Evolutionary conservation across 2,888 invertebrate genomes (phyloP), one percentile per base, ranked within the genome.

Genomic region (Craniophora ligustri): DNA sequence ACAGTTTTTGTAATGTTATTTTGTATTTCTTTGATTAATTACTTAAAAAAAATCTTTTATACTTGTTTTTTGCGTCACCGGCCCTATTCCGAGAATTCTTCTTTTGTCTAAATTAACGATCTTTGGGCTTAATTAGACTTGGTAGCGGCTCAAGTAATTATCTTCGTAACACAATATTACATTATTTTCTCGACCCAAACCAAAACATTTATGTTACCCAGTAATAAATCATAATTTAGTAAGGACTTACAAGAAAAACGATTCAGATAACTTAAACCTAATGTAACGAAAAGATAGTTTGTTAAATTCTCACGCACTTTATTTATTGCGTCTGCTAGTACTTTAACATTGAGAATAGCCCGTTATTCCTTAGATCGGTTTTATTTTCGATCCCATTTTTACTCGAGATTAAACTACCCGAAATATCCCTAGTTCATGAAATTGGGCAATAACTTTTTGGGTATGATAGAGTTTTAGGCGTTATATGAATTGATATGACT

Each of bases 351-450:
- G 42, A 50, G 42, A 60, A 60, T 60, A 40, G 55, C 35, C 35
- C 54, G 54, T 72, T 71, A 59, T 63, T 59, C 30, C 44, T 44
- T 15, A 50, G 55, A 70, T 60, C 11, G 64, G 47, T 58, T 67
- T 71, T 58, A n/a, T 60, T 60, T 64, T 38, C 38, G 46, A 67
- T 45, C 55, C 57, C 60, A 72, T 70, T 67, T 69, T 67, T 67
- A 61, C 65, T 68, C 51, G 39, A 56, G 55, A 72, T 68, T 72
- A 68, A 65, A 68, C 50, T 56, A 56, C 58, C 60, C 51, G 36
- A 64, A 67, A 67, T 70, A 72, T 59, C 68, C 42, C 41, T 39
- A 68, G 64, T 61, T 70, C 72, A 72, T 64, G 58, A 68, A 61
- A 71, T 72, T 61, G 53, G 54, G 69, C 44, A 58, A 71, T 71